Conservation (phyloP, 2,113 vertebrate species). For the Mormyrus iriodes region DNA sequence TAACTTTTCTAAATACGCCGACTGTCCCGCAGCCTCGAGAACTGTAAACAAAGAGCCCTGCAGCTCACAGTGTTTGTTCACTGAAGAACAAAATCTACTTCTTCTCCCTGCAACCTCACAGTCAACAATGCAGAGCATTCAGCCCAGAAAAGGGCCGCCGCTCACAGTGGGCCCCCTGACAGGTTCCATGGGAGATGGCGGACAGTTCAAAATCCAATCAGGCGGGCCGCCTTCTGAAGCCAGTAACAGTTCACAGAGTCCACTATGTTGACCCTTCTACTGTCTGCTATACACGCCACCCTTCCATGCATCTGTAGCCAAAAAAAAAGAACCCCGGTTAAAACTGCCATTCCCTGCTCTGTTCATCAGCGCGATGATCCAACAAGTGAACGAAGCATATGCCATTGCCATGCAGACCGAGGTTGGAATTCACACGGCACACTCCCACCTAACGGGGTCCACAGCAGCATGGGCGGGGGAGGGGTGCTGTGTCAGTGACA, state of each 20-base stretch:
- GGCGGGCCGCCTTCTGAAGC: background rate
- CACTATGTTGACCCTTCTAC: background rate
- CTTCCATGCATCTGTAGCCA: background rate
- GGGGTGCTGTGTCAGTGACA: background rate
- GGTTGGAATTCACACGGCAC: conserved; percentile 32
- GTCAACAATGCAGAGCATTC: conserved; percentile 9
- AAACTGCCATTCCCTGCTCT: background rate
- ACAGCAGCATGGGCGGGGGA: conserved; percentile 19
- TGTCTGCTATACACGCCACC: background rate
- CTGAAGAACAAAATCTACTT: background rate
- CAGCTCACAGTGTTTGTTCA: background rate
- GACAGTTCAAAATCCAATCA: background rate
- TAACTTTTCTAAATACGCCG: background rate
- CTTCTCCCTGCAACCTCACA: background rate
- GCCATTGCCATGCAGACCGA: conserved; percentile 26
- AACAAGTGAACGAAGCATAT: background rate
- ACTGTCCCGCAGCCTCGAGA: background rate
- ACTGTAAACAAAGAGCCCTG: background rate
- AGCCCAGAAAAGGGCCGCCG: background rate
- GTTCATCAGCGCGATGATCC: background rate
- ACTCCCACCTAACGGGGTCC: background rate
- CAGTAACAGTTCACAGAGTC: background rate
- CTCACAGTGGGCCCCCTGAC: background rate
- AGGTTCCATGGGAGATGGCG: background rate
- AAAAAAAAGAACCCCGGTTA: background rate